Evolutionary conservation across 2,888 invertebrate species (phyloP).

Genomic region (Alloplasta piceator): DNA sequence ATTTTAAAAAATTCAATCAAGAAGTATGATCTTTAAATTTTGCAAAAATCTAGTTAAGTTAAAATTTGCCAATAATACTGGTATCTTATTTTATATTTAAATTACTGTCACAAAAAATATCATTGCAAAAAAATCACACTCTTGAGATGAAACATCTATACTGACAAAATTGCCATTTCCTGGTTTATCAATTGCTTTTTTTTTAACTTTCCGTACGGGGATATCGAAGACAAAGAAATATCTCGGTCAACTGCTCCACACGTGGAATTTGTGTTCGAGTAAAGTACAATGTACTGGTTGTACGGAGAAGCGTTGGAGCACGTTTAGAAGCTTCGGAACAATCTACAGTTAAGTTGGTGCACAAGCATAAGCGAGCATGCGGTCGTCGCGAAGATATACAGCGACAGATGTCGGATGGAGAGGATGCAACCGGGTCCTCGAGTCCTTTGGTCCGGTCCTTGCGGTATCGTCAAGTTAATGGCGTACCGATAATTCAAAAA

Average conservation of each 20-base stretch:
- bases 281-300: not conserved
- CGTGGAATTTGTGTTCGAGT: slow-evolving; percentile 35
- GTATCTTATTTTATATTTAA: too few species aligned
- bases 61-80: too few species aligned
- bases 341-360: slow-evolving; percentile 59
- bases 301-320: slow-evolving; percentile 31
- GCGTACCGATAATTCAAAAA: too few species aligned
- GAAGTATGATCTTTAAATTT: too few species aligned
- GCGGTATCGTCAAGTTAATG: too few species aligned
- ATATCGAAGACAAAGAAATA: slow-evolving; percentile 6
- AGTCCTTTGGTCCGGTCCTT: not conserved
- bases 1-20: too few species aligned
- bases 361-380: slow-evolving; percentile 23
- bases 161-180: not conserved
- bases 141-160: too few species aligned
- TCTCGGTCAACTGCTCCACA: slow-evolving; percentile 24
- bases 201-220: not conserved
- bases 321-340: not conserved
- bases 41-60: too few species aligned
- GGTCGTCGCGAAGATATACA: slow-evolving; percentile 1
- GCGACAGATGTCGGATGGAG: slow-evolving; percentile 59
- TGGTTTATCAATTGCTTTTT: too few species aligned
- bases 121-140: too few species aligned
- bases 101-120: too few species aligned
- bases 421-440: slow-evolving; percentile 40